A percentile compares a stretch with the other conserved stretches of the same genome.
phyloP scores from a whole-genome alignment of 2,888 invertebrate genomes.

The Acholoe squamosa region DNA sequence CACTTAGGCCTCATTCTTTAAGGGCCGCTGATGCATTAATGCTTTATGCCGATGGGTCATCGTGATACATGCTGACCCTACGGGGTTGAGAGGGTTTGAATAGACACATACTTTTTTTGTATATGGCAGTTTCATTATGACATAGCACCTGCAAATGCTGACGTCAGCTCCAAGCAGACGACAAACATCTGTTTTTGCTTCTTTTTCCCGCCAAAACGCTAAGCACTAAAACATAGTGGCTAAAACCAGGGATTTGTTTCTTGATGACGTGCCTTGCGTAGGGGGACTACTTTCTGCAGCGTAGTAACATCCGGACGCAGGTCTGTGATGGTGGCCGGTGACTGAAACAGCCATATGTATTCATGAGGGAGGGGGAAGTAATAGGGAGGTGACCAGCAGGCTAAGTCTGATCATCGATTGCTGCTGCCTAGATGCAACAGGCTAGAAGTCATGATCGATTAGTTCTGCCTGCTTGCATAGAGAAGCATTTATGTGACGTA shows the following conservation, averaged over 20 bases:
- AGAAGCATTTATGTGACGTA: not conserved
- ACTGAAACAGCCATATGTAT: slow-evolving; percentile 28
- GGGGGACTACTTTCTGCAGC: not conserved
- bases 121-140: not conserved
- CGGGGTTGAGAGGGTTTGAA: not conserved
- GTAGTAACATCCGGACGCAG: not conserved
- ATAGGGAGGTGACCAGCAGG: not conserved
- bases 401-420: slow-evolving; percentile 33
- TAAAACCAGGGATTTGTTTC: slow-evolving; percentile 3
- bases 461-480: not conserved
- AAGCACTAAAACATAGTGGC: not conserved
- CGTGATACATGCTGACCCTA: not conserved
- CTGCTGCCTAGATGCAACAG: not conserved
- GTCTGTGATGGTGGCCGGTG: not conserved
- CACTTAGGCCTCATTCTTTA: no score
- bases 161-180: not conserved
- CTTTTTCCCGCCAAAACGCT: not conserved
- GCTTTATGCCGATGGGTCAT: no score
- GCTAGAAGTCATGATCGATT: slow-evolving; percentile 15
- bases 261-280: not conserved
- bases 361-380: not conserved
- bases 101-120: no score
- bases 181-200: not conserved
- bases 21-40: no score
- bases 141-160: not conserved